Evolutionary conservation across 2,797 vertebrate species (phyloP), one percentile per base, ranked within the genome.

Genomic region (Poeciliopsis turneri): DNA sequence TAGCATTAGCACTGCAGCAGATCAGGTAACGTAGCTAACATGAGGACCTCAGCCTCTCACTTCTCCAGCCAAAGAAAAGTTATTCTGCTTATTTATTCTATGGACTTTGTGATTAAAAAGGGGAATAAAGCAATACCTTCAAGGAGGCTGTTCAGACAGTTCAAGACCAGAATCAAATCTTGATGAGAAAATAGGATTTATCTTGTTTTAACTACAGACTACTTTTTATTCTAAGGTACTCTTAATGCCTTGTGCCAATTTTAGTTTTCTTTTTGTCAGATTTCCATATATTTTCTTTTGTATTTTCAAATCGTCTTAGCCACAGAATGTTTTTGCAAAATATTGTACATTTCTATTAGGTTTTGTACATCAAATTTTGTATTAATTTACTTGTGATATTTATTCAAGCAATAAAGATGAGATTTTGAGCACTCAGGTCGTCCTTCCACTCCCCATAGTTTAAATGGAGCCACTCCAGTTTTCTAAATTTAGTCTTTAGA

Each of bases 361-460:
- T 49, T 89, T 87, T 93, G 70, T 90, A 90, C 68, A 78, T 85
- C 18, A 79, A 49, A 79, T 89, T 87, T 88, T 88, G 51, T 87
- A 82, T 81, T 11, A 13, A 39, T 70, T 51, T 78, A 76, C 18
- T 79, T 77, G 43, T 75, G 51, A 53, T 92, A 91, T 93, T 90
- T 93, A 93, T 90, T 90, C 68, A 49, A 61, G 71, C 78, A 90
- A 92, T 92, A 90, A 93, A 92, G 25, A 43, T 69, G 36, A 23
- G 18, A 20, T 68, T 68, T 41, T 68, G 18, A 20, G 33, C 33
- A 69, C 4, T n/a, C 39, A 39, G 39, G 61, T 66, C 18, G 23
- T 66, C 61, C 61, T 39, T 66, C 7, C 61, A 64, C 59, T 64
- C n/a, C 55, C n/a, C 59, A 33, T 36, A 64, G 36, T 39, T 23